Percentiles rank a stretch among this genome's conserved stretches.
phyloP scores from a whole-genome alignment of 2,113 vertebrate species.

The Melanerpes aurifrons region DNA sequence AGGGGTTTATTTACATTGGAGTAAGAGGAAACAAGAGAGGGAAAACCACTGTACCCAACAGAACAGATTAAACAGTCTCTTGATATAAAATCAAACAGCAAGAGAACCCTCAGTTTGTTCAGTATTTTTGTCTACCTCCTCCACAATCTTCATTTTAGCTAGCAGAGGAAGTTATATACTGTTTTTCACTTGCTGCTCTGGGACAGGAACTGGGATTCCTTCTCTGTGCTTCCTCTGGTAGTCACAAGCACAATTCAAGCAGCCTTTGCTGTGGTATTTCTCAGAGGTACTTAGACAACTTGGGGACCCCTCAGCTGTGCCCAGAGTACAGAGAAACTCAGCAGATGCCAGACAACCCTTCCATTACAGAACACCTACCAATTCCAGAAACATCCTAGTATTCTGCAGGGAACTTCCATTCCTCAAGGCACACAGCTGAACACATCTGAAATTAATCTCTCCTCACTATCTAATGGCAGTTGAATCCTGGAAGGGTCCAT shows the following conservation, averaged over 20 bases:
- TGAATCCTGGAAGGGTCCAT: not conserved
- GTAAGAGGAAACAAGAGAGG: not conserved
- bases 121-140: not conserved
- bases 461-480: not conserved
- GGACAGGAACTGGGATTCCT: not conserved
- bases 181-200: not conserved
- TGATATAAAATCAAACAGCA: not conserved
- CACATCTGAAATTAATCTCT: not conserved
- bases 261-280: not conserved
- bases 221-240: not conserved
- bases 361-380: not conserved
- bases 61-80: not conserved
- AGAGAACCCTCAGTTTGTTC: not conserved
- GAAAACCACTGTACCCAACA: not conserved
- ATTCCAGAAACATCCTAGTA: not conserved
- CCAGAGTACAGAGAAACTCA: not conserved
- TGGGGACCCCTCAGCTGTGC: not conserved
- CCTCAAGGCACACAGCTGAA: not conserved
- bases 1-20: not conserved
- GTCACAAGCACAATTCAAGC: not conserved
- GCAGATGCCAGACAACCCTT: not conserved
- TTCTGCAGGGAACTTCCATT: not conserved
- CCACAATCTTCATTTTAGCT: not conserved
- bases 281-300: not conserved
- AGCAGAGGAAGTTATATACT: not conserved